A percentile compares a stretch with the other conserved stretches of the same genome.
Conservation (phyloP, 2,113 vertebrate genomes). For the Calyptommatus sinebrachiatus region DNA sequence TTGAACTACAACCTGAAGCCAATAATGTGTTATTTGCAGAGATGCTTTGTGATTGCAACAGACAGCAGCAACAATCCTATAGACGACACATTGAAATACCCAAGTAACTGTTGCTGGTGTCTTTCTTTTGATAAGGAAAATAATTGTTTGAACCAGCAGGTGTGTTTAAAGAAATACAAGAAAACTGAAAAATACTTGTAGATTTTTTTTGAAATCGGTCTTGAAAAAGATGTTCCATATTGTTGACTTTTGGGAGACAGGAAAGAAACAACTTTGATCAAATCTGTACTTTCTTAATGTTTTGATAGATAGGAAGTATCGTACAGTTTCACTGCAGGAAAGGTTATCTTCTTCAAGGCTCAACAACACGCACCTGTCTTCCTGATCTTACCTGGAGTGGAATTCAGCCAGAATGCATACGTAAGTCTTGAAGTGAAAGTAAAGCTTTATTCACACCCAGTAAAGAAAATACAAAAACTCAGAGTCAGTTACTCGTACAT, state of each 20-base stretch:
- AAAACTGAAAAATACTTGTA: not conserved
- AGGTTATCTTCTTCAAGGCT: conserved; percentile 93
- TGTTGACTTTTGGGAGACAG: not conserved
- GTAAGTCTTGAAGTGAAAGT: conserved; percentile 67
- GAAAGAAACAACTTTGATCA: not conserved
- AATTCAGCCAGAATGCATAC: conserved; percentile 89
- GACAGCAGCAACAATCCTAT: no score
- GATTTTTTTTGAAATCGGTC: not conserved
- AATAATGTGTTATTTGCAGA: no score
- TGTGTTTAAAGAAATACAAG: not conserved
- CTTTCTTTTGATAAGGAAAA: no score
- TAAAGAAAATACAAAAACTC: not conserved
- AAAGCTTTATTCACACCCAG: no score
- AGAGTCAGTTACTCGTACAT: not conserved
- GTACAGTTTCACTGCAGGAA: conserved; percentile 94
- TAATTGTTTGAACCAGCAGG: not conserved
- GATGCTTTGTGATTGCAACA: no score
- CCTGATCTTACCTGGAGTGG: conserved; percentile 96
- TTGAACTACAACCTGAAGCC: no score
- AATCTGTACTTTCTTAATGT: conserved; percentile 18
- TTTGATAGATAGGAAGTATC: conserved; percentile 85
- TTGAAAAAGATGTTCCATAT: not conserved
- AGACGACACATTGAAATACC: no score
- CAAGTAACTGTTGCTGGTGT: no score
- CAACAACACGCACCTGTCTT: conserved; percentile 91